Conservation (phyloP, 2,113 vertebrate species). For the Grantiella picta region DNA sequence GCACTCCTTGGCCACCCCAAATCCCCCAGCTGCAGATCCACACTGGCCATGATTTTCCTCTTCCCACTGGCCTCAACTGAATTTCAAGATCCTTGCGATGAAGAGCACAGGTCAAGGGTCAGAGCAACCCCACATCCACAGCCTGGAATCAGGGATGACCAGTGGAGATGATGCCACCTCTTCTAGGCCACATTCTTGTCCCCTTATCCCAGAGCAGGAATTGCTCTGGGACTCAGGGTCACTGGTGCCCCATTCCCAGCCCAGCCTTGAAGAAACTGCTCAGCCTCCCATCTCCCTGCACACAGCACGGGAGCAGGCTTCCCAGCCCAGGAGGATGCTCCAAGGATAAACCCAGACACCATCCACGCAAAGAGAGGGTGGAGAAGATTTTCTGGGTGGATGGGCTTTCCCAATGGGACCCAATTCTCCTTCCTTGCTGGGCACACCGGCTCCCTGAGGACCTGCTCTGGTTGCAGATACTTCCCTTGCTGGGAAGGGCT, state of each 20-base stretch:
- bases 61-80: not conserved
- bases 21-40: not conserved
- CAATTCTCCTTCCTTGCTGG: rapidly evolving
- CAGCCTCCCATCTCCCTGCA: not conserved
- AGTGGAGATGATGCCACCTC: not conserved
- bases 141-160: not conserved
- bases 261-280: not conserved
- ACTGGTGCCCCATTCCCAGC: not conserved
- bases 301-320: not conserved
- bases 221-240: rapidly evolving
- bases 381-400: not conserved
- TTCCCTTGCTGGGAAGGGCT: not conserved
- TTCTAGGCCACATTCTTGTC: too few relatives aligned
- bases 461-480: not conserved
- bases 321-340: rapidly evolving
- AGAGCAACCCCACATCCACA: rapidly evolving
- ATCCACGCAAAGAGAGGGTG: not conserved
- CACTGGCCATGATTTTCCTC: rapidly evolving
- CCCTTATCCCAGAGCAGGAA: not conserved
- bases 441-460: not conserved
- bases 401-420: not conserved
- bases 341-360: not conserved
- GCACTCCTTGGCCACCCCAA: not conserved
- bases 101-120: not conserved
- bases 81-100: not conserved